Evolutionary conservation across 2,797 vertebrate species (phyloP).

Genomic region (Lacerta viridis): DNA sequence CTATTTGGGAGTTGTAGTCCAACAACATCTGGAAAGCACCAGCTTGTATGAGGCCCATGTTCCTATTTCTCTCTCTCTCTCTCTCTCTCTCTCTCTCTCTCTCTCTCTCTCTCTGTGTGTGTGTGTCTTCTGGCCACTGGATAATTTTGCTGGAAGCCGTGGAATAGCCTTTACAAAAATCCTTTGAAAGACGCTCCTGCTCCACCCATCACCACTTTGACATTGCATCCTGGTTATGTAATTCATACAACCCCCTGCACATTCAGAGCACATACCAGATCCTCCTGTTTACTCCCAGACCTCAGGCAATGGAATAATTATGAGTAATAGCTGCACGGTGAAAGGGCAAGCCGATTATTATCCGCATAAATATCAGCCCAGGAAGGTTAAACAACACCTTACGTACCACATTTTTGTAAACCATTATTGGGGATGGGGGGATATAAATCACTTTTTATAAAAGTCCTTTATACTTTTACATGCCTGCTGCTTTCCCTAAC

Average conservation of each 20-base stretch:
- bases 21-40: too few species aligned
- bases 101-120: too few species aligned
- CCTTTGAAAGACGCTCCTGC: not conserved
- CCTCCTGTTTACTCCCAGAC: slow-evolving; percentile 44
- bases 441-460: slow-evolving; percentile 25
- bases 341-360: slow-evolving; percentile 45
- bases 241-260: slow-evolving; percentile 26
- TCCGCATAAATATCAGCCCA: slow-evolving; percentile 31
- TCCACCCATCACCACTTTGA: not conserved
- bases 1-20: too few species aligned
- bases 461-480: not conserved
- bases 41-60: too few species aligned
- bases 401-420: slow-evolving; percentile 21
- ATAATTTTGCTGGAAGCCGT: not conserved
- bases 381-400: slow-evolving; percentile 43
- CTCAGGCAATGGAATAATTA: slow-evolving; percentile 17
- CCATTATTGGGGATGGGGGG: not conserved
- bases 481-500: not conserved
- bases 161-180: not conserved
- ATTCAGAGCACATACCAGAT: slow-evolving; percentile 35
- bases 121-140: not conserved
- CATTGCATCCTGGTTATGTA: not conserved
- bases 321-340: slow-evolving; percentile 17
- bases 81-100: not conserved
- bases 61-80: not conserved